Evolutionary conservation across 2,888 invertebrate species (phyloP), one percentile per base, ranked within the genome.

Genomic region (Aethes cnicana): DNA sequence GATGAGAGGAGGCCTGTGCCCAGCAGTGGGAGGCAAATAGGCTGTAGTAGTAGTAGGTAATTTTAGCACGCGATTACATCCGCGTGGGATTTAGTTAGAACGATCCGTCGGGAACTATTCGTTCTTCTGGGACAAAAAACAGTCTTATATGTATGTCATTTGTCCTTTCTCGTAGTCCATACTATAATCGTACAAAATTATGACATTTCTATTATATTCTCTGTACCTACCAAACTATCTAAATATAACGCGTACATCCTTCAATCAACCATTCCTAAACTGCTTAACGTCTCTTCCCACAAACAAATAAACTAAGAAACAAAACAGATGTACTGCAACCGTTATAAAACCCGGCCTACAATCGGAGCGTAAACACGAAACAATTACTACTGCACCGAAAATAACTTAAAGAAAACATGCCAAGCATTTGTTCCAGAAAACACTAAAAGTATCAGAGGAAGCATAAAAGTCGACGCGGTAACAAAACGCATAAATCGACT

Each of bases 381-480:
- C 52, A 52, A 52, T 52, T 52, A 52, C 49, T 49, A 36, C 52
- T 37, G 50, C 52, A 39, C 57, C 54, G 46, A 59, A 65, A 68
- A 67, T 65, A 65, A 68, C 61, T 49, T 47, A 47, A 55, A 57
- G 46, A 58, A 57, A 57, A 62, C 54, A 59, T 47, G 46, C 37
- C 56, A 47, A 58, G 58, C 66, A 58, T 65, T 66, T 63, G 63
- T 65, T 61, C 61, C 58, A 39, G 47, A 58, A 61, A 64, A 59
- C 59, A 62, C 60, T 66, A 66, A 67, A 66, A 61, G 65, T 62
- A 64, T 65, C 59, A 54, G 48, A 56, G 58, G 55, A 61, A 64
- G 56, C 70, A 66, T 76, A 70, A 75, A 74, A 66, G 71, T 74
- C 73, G 56, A 55, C 49, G 47, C 57, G 57, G 61, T 64, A 67